Evolutionary conservation across 2,113 vertebrate genomes (phyloP).

Genomic region (Xiphias gladius): DNA sequence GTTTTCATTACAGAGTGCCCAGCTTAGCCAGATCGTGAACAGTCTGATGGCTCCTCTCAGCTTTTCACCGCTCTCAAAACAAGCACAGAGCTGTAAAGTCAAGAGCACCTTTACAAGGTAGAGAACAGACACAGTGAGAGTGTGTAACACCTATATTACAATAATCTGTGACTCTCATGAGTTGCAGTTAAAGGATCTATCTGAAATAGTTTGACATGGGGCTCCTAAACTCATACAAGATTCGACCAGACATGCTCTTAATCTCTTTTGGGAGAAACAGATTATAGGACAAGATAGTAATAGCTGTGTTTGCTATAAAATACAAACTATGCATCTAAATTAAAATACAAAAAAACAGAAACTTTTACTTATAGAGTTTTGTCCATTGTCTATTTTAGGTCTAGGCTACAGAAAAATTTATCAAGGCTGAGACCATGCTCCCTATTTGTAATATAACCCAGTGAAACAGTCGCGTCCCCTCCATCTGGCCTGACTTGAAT

Average conservation of each 20-base stretch:
- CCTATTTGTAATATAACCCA: slow-evolving; percentile 25
- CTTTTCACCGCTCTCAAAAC: slow-evolving; percentile 87
- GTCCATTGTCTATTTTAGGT: not conserved
- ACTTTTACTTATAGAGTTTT: not conserved
- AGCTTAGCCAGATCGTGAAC: slow-evolving; percentile 93
- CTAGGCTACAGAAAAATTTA: not conserved
- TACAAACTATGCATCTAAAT: not conserved
- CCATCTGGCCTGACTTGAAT: slow-evolving; percentile 49
- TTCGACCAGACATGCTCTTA: no score
- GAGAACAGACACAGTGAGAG: slow-evolving; percentile 11
- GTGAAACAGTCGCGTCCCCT: slow-evolving; percentile 4
- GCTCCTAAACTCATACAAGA: no score
- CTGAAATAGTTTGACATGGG: no score
- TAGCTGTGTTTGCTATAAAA: not conserved
- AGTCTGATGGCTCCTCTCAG: slow-evolving; percentile 90
- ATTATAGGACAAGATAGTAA: no score
- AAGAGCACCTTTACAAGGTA: slow-evolving; percentile 88
- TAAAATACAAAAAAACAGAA: no score
- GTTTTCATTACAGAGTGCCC: slow-evolving; percentile 89
- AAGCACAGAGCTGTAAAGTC: slow-evolving; percentile 78
- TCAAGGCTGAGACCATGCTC: not conserved
- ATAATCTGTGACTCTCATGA: not conserved
- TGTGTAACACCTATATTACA: not conserved
- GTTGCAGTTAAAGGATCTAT: not conserved
- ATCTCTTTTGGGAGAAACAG: no score